A percentile compares a stretch with the other conserved stretches of the same genome.
Conservation (phyloP, 2,888 invertebrate genomes). For the Napeogenes inachia region DNA sequence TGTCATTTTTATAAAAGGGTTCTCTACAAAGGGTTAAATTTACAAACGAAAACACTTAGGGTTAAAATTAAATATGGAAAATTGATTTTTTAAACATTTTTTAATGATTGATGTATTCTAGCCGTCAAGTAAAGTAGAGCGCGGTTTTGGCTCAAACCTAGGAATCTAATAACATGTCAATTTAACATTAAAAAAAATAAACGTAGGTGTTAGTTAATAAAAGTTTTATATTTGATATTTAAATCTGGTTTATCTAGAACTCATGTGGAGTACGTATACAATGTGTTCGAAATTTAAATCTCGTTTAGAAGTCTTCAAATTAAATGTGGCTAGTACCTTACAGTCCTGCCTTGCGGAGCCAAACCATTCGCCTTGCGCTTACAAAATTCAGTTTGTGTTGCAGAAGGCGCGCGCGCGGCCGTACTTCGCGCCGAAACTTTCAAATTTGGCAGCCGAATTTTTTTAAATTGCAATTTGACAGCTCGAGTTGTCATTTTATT, state of each 20-base stretch:
- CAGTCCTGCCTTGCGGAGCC: constrained; percentile 54
- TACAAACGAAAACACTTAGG: constrained; percentile 42
- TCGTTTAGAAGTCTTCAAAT: constrained; percentile 33
- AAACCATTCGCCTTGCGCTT: constrained; percentile 60
- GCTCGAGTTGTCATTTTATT: constrained; percentile 35
- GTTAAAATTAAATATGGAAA: constrained; percentile 34
- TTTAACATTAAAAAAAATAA: not conserved
- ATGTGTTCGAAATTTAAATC: constrained; percentile 6
- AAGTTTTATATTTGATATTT: not conserved
- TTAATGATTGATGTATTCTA: not conserved
- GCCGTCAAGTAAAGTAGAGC: not conserved
- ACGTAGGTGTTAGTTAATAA: no score
- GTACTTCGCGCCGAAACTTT: constrained; percentile 65
- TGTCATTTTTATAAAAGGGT: constrained; percentile 47
- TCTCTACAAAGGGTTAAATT: constrained; percentile 48
- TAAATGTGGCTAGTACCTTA: constrained; percentile 59
- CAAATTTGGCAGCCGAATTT: constrained; percentile 54
- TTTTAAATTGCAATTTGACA: constrained; percentile 31
- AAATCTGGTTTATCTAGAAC: not conserved
- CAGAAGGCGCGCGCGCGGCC: constrained; percentile 71
- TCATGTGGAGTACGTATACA: not conserved
- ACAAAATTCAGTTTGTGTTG: constrained; percentile 73
- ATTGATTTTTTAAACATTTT: constrained; percentile 11
- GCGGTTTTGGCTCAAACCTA: no score
- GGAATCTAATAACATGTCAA: not conserved